Base-by-base conservation (phyloP, 92 coral and sea anemone genomes). In the Umimayanthus chanpuru region DNA sequence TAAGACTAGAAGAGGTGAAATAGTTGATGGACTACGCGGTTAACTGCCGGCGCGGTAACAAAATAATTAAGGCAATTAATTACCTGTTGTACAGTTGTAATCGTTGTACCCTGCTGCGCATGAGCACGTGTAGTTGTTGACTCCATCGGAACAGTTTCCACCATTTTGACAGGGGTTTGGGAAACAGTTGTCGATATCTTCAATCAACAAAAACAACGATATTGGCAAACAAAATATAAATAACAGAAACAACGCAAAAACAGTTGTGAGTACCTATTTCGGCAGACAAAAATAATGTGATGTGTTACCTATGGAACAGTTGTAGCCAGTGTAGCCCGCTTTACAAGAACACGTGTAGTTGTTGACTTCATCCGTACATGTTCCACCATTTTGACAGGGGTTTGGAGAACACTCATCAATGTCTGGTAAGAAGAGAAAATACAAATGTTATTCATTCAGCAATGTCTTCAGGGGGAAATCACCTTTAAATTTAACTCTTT, bases 41-140 rank as follows among this genome's bases (percentile, higher is more conserved):
- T 32, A 32, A n/a, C n/a, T n/a, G n/a, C n/a, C n/a, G n/a, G n/a
- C 9, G 56, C 12, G 8, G 1, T 50, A 50, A 50, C 16, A 50
- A 50, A 50, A 0, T 12, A 12, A 50, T 10, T 50, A 12, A 50
- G 56, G 1, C 15, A 10, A 7, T 10, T 7, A 50, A n/a, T n/a
- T 73, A 73, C 77, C 36, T 73, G 77, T 73, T 73, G 77, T 11
- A 36, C 77, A 73, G 21, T 73, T 73, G 43, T 73, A 73, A 32
- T 39, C n/a, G 77, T 23, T 32, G 47, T 32, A 73, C 16, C 77
- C 77, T 12, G 77, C 44, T 15, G 44, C 40, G 26, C 77, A 73
- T 9, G 77, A 73, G 23, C 77, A 73, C 2, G 77, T 73, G 77
- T 73, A 73, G 20, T 73, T 73, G 43, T 73, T 73, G 77, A 73